A percentile compares a stretch with the other conserved stretches of the same genome.
Conservation (phyloP, 2,113 vertebrate species). For the Piprites chloris region DNA sequence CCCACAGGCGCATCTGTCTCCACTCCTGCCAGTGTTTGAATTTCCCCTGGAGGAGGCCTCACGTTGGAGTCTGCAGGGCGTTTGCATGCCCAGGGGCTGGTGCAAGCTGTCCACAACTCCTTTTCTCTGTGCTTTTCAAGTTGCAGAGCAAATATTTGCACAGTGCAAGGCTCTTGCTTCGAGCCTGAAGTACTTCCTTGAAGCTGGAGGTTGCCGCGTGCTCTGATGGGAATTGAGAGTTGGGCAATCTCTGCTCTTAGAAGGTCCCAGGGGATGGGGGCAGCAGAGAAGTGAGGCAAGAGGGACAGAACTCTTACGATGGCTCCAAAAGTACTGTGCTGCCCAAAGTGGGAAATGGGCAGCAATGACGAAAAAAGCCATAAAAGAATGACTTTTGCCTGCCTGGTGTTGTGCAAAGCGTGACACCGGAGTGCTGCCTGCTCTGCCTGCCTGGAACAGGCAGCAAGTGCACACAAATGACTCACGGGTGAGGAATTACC, state of each 20-base stretch:
- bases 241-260: not conserved
- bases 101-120: not conserved
- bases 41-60: not conserved
- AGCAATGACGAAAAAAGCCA: not conserved
- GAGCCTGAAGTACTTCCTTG: slow-evolving; percentile 33
- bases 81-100: not conserved
- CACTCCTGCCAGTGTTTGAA: not conserved
- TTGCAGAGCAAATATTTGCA: slow-evolving; percentile 45
- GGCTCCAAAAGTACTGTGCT: not conserved
- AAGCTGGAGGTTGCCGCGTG: not conserved
- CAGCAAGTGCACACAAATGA: slow-evolving; percentile 32
- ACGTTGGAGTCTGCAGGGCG: not conserved
- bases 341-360: not conserved
- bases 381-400: not conserved
- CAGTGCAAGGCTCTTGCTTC: not conserved
- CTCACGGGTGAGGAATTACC: slow-evolving; percentile 49
- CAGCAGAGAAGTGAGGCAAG: not conserved
- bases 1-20: not conserved
- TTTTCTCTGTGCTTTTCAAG: not conserved
- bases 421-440: not conserved
- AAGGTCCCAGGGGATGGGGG: not conserved
- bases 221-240: not conserved
- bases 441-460: not conserved
- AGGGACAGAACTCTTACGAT: accelerated
- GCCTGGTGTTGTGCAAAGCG: not conserved